Percentiles rank a stretch among this genome's conserved stretches.
Conservation (phyloP, 2,797 vertebrate species). For the Enteromius radiatus region DNA sequence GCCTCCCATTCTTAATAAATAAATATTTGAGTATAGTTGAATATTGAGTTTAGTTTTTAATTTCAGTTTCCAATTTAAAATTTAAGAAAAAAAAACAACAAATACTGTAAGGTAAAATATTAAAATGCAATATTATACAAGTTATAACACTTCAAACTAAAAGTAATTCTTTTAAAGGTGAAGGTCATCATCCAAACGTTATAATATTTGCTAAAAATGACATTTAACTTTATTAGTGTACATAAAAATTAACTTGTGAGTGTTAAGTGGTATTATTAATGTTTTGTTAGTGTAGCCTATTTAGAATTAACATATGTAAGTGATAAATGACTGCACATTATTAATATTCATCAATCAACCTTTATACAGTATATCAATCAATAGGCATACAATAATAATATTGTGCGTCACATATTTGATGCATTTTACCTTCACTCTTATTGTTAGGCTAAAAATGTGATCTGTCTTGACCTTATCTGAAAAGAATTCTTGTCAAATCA, state of each 20-base stretch:
- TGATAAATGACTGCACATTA: not conserved
- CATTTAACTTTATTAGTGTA: not conserved
- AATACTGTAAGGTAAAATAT: not conserved
- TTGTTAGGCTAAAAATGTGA: not conserved
- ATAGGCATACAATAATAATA: not conserved
- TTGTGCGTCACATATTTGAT: not conserved
- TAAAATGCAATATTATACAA: not conserved
- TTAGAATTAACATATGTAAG: not conserved
- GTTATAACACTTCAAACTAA: not conserved
- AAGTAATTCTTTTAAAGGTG: not conserved
- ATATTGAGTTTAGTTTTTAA: not conserved
- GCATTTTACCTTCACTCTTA: not conserved
- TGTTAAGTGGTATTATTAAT: not conserved
- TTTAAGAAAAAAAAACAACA: not conserved
- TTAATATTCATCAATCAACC: not conserved
- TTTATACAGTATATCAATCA: not conserved
- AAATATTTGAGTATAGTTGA: too few species aligned
- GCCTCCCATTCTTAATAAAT: not conserved
- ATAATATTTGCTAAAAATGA: not conserved
- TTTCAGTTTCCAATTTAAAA: not conserved
- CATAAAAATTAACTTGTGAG: not conserved
- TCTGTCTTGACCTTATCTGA: not conserved
- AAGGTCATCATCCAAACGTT: not conserved
- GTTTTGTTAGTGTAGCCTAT: not conserved
- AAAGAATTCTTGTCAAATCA: slow-evolving; percentile 15